Evolutionary conservation across 2,888 invertebrate genomes (phyloP), one percentile per base, ranked within the genome.

Genomic region (Diogma glabrata): DNA sequence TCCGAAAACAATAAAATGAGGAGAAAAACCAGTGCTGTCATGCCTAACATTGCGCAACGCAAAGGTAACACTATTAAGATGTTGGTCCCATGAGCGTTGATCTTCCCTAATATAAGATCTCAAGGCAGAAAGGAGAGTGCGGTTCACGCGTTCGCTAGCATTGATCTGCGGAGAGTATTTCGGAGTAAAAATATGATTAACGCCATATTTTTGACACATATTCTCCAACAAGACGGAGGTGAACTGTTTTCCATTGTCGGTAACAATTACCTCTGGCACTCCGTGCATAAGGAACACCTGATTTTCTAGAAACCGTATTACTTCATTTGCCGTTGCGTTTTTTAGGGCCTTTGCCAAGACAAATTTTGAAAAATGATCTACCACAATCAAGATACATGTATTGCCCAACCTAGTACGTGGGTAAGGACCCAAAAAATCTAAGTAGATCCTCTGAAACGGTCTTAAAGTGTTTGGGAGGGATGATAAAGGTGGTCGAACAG

Each of bases 1-100:
- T 3, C 51, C 47, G 40, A 52, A 54, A 49, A 55, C 47, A 48
- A 40, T 28, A 51, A 53, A 57, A 51, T 47, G 51, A 45, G 47
- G 49, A 30, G 16, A 54, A 49, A 33, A 52, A 30, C 50, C 50
- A 17, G 23, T 38, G 14, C 24, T 20, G 7, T 23, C 47, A 26
- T 49, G 47, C 33, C 47, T 30, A 19, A 38, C 22, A 49, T 52
- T 54, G 47, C 46, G 30, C 8, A 51, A 19, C 8, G 28, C 46
- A 2, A 33, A 19, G 19, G 30, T 22, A 6, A 43, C 20, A 8
- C 46, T 46, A 3, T 6, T 3, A 9, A 51, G 22, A 33, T 46
- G 12, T 8, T 14, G 19, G 10, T 33, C 47, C 47, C 51, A 46
- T 6, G 26, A 40, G 3, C 14, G n/a, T 16, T 50, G 43, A 38